Conservation (phyloP, 2,113 vertebrate genomes). For the Oxyruncus cristatus region DNA sequence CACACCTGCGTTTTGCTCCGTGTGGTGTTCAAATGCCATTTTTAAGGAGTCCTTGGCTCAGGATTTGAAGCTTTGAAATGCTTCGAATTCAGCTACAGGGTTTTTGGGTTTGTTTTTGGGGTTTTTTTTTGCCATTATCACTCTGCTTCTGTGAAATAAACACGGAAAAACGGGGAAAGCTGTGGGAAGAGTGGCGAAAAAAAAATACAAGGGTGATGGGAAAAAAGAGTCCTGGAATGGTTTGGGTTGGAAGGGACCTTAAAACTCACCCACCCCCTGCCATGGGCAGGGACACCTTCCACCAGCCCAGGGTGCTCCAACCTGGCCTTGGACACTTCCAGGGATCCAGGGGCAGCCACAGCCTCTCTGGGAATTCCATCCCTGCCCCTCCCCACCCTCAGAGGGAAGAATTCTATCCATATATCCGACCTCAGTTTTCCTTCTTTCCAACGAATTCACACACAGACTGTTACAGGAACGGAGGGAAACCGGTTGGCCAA, state of each 20-base stretch:
- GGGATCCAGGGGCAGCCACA: neutral
- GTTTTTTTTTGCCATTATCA: neutral
- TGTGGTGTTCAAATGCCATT: neutral
- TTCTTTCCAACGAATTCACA: neutral
- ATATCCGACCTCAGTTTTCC: neutral
- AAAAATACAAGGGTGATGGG: neutral
- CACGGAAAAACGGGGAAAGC: neutral
- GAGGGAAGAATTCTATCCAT: neutral
- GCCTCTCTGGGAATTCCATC: neutral
- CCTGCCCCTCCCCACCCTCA: neutral
- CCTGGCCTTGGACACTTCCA: neutral
- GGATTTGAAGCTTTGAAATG: neutral
- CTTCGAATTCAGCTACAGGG: neutral
- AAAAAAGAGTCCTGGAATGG: neutral
- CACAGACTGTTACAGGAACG: neutral
- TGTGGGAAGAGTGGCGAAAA: neutral
- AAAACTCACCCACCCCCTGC: neutral
- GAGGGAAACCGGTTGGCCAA: neutral
- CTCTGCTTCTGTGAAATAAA: neutral
- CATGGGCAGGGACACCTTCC: neutral
- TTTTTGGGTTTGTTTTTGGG: neutral
- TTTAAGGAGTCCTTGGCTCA: neutral
- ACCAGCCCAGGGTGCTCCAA: fast-evolving
- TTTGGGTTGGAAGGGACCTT: neutral
- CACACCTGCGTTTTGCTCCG: neutral